Conservation (phyloP, 2,797 vertebrate species). For the Poeciliopsis turneri region DNA sequence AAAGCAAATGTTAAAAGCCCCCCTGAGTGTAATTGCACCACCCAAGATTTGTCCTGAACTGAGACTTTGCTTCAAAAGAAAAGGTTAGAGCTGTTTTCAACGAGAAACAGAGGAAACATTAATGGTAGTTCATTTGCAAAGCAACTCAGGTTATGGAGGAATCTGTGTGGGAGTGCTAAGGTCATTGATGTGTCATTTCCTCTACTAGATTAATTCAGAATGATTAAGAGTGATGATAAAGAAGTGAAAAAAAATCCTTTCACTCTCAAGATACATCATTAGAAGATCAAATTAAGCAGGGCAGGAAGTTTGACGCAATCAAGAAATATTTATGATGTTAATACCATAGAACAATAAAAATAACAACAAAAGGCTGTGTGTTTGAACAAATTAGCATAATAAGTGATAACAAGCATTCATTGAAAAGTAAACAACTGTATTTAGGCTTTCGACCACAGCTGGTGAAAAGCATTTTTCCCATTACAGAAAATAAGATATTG, state of each 20-base stretch:
- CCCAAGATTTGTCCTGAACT: conserved; percentile 10
- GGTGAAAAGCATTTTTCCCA: background rate
- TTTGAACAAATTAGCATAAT: background rate
- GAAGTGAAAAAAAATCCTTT: background rate
- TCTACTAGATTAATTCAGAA: conserved; percentile 29
- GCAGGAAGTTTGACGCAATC: conserved; percentile 14
- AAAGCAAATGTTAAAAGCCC: conserved; percentile 17
- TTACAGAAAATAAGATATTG: conserved; percentile 17
- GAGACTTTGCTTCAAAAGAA: background rate
- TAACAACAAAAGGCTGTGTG: background rate
- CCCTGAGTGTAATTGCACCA: background rate
- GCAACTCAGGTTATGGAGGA: conserved; percentile 37
- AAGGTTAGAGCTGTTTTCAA: background rate
- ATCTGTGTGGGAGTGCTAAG: conserved; percentile 46
- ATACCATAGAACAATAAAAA: background rate
- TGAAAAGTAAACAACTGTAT: background rate
- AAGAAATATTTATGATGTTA: background rate
- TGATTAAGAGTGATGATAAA: conserved; percentile 26
- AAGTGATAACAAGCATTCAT: background rate
- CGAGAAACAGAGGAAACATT: conserved; percentile 2
- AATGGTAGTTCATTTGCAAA: conserved; percentile 17
- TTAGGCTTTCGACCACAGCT: background rate
- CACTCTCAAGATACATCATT: conserved; percentile 27
- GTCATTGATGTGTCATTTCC: conserved; percentile 54
- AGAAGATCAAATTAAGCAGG: conserved; percentile 7